Conservation (phyloP, 2,113 vertebrate genomes). For the Dicaeum eximium region DNA sequence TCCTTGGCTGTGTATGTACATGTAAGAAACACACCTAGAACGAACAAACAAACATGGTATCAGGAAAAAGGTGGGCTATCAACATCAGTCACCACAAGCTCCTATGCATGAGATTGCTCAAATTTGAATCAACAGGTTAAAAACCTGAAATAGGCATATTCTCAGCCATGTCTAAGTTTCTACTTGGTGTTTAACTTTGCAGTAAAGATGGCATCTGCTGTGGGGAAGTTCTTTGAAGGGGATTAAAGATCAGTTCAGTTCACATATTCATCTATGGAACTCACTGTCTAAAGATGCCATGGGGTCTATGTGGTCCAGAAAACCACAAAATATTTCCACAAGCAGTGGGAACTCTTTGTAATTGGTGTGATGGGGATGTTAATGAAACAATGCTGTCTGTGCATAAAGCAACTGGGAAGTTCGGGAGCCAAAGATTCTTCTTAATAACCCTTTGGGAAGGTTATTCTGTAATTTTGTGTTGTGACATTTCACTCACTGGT, state of each 20-base stretch:
- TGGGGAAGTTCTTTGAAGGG: background rate
- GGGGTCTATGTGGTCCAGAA: background rate
- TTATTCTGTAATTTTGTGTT: background rate
- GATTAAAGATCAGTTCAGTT: background rate
- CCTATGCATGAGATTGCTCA: background rate
- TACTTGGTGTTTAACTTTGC: background rate
- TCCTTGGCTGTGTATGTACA: conserved; percentile 79
- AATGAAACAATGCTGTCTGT: background rate
- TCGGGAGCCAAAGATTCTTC: background rate
- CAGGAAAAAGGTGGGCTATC: background rate
- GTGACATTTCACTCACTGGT: background rate
- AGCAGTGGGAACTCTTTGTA: background rate
- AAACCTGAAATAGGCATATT: background rate
- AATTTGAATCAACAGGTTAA: background rate
- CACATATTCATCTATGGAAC: background rate
- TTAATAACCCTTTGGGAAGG: background rate
- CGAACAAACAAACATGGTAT: conserved; percentile 23
- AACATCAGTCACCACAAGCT: background rate
- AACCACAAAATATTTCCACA: background rate
- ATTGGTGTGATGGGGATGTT: background rate
- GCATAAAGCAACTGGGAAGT: background rate
- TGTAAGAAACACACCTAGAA: conserved; percentile 78
- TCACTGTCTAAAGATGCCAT: background rate
- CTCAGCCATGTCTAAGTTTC: background rate
- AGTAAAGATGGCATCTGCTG: background rate